Evolutionary conservation across 2,113 vertebrate genomes (phyloP), one percentile per base, ranked within the genome.

Genomic region (Nicator chloris): DNA sequence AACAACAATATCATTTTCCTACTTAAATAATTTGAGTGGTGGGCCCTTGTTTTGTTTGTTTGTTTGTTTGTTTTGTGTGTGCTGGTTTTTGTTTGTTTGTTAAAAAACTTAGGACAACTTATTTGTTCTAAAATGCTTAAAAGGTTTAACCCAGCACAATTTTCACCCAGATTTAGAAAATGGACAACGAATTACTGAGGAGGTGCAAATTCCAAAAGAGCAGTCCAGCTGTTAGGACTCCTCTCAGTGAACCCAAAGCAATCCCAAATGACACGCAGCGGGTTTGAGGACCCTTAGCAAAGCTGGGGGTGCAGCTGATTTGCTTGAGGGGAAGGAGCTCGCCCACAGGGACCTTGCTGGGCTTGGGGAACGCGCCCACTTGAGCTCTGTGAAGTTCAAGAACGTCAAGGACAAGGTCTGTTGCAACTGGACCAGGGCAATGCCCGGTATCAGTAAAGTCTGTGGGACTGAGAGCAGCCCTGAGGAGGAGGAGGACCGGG

Each of bases 351-450:
- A 70, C 21, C 17, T 31, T 40, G 33, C 30, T 50, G 40, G 8
- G 4, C 28, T 70, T 9, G 13, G 68, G 33, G 16, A 45, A 11
- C 0, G 1, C 3, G 9, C 2, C 26, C 11, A 24, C 4, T 2
- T 20, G 17, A 50, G 39, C 7, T 9, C 51, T 10, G 5, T 21
- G 16, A 77, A 51, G 24, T 49, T 77, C 59, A 53, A 3, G 6
- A 44, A 56, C 6, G 21, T 6, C 30, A 64, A 60, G 18, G 11
- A 33, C 44, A 42, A 50, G 13, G 9, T 79, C 27, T 24, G 11
- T 9, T 64, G 11, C 24, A 47, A n/a, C 21, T 59, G 13, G 7
- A 8, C 40, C 27, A 40, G 37, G 37, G 3, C 11, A 54, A n/a
- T 28, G 6, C 6, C 12, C 8, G 35, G 7, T 19, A 35, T 11